Evolutionary conservation across 2,797 vertebrate genomes (phyloP).

Genomic region (Falco concolor): DNA sequence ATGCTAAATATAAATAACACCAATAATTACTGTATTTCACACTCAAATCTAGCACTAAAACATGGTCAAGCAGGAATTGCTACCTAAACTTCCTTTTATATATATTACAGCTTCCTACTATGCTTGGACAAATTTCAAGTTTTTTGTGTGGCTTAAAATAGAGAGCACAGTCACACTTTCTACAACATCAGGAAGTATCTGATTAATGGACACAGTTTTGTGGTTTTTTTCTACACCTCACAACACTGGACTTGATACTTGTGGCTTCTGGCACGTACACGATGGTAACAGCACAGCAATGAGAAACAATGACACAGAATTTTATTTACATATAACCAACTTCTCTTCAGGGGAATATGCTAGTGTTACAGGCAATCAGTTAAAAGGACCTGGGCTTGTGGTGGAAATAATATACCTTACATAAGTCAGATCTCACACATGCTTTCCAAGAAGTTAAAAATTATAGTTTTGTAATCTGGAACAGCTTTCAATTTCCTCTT

Average conservation of each 20-base stretch:
- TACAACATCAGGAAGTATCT: background rate
- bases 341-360: constrained; percentile 79
- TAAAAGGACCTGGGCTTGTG: constrained; percentile 80
- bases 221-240: background rate
- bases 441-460: constrained; percentile 82
- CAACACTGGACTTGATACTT: background rate
- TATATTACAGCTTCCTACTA: background rate
- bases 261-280: background rate
- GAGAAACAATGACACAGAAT: constrained; percentile 69
- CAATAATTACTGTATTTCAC: background rate
- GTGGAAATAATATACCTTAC: constrained; percentile 83
- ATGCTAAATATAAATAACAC: background rate
- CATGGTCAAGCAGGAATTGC: background rate
- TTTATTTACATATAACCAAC: constrained; percentile 5
- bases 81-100: background rate
- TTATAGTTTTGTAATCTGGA: constrained; percentile 79
- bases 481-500: constrained; percentile 74
- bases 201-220: background rate
- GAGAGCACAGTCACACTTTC: background rate
- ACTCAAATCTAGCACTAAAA: background rate
- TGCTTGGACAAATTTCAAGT: background rate
- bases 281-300: background rate
- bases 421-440: constrained; percentile 75
- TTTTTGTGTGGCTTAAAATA: background rate
- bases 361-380: constrained; percentile 78